Percentiles rank a stretch among this genome's conserved stretches.
Conservation (phyloP, 2,888 invertebrate genomes). For the Ceramica pisi region DNA sequence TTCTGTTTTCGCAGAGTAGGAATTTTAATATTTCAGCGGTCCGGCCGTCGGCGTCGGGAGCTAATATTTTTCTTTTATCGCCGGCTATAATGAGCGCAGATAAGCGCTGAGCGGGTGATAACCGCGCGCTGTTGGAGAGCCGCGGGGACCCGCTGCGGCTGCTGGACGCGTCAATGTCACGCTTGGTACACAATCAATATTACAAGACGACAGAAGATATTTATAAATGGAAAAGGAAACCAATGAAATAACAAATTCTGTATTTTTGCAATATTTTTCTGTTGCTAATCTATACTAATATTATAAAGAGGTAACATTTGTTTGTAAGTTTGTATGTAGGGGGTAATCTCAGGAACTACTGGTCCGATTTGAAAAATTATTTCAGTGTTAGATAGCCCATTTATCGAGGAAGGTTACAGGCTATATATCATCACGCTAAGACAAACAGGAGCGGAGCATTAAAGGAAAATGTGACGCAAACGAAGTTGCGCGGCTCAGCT, state of each 20-base stretch:
- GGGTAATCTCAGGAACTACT: too few species aligned
- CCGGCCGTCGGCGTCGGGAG: constrained; percentile 27
- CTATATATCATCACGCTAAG: too few species aligned
- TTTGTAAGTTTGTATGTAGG: too few species aligned
- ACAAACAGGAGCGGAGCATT: too few species aligned
- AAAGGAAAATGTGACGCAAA: too few species aligned
- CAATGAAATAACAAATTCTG: not conserved
- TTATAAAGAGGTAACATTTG: too few species aligned
- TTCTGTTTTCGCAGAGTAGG: constrained; percentile 34
- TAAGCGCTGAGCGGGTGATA: constrained; percentile 57
- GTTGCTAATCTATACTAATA: too few species aligned
- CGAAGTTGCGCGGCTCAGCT: too few species aligned
- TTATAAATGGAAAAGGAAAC: not conserved
- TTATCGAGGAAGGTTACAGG: too few species aligned
- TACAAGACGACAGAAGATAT: not conserved
- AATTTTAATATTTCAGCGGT: constrained; percentile 57
- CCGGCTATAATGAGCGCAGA: constrained; percentile 50
- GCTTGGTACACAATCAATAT: not conserved
- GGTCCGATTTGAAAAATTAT: too few species aligned
- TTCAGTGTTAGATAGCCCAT: too few species aligned
- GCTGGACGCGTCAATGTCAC: constrained; percentile 7
- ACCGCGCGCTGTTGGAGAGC: constrained; percentile 31
- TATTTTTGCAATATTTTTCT: constrained; percentile 1
- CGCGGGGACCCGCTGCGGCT: constrained; percentile 4
- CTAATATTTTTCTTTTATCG: constrained; percentile 61